phyloP scores from a whole-genome alignment of 2,797 vertebrate species.

The Thaleichthys pacificus region DNA sequence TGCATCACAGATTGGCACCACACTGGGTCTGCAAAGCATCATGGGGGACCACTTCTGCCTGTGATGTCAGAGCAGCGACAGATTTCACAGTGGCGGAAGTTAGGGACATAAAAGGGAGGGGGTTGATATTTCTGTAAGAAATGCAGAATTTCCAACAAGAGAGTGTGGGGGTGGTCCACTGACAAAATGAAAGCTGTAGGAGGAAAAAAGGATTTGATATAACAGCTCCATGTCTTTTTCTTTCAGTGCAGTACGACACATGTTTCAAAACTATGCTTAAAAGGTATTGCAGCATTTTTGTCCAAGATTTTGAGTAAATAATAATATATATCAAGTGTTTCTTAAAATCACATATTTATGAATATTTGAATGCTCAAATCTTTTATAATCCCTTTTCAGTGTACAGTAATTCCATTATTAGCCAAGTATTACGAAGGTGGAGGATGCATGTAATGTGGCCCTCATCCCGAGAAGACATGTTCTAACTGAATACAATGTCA shows the following conservation, averaged over 20 bases:
- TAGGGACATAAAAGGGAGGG: conserved; percentile 55
- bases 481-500: no score
- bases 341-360: no score
- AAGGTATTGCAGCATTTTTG: not conserved
- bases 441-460: not conserved
- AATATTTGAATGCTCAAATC: not conserved
- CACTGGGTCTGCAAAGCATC: conserved; percentile 37
- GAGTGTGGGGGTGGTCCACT: not conserved
- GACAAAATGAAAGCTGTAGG: not conserved
- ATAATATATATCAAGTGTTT: no score
- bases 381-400: not conserved
- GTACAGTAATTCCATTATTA: not conserved
- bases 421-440: not conserved
- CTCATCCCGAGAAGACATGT: conserved; percentile 16
- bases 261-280: not conserved
- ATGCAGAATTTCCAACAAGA: not conserved
- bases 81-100: conserved; percentile 33
- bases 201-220: not conserved
- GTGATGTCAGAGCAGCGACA: conserved; percentile 56
- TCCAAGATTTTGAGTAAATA: no score
- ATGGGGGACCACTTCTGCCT: conserved; percentile 65
- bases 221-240: not conserved
- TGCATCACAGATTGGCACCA: conserved; percentile 69
- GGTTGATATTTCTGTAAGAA: conserved; percentile 47
- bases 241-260: not conserved